phyloP scores from a whole-genome alignment of 1,140 invertebrate genomes.

The Platyscapa corneri region DNA sequence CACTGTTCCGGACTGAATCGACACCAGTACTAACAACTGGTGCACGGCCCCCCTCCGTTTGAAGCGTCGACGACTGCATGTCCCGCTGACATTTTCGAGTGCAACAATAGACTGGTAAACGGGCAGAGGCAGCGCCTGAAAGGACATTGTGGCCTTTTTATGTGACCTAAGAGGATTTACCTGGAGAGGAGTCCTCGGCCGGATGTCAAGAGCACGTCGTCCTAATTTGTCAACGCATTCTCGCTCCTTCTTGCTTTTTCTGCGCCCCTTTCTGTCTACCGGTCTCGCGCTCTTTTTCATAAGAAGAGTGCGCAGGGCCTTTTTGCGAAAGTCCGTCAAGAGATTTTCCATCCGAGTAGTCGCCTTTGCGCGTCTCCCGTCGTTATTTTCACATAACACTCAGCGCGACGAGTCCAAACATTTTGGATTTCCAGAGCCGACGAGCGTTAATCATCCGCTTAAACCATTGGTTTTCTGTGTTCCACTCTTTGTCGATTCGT shows the following conservation, averaged over 20 bases:
- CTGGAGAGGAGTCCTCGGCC: slow-evolving; percentile 59
- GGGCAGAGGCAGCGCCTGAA: slow-evolving; percentile 47
- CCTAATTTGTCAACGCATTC: slow-evolving; percentile 67
- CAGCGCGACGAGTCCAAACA: slow-evolving; percentile 23
- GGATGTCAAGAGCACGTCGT: slow-evolving; percentile 62
- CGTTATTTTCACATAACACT: slow-evolving; percentile 42
- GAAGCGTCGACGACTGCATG: slow-evolving; percentile 52
- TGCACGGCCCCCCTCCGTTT: slow-evolving; percentile 41
- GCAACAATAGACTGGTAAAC: slow-evolving; percentile 69
- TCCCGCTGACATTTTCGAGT: slow-evolving; percentile 65
- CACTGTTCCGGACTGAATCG: background rate
- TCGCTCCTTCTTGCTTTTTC: background rate
- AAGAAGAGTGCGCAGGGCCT: background rate
- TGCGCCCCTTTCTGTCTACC: background rate
- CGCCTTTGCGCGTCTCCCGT: background rate
- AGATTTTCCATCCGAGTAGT: slow-evolving; percentile 31
- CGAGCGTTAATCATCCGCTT: slow-evolving; percentile 45
- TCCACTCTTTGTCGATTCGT: slow-evolving; percentile 5
- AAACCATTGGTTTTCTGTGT: background rate
- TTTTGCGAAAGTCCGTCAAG: slow-evolving; percentile 1
- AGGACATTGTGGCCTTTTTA: slow-evolving; percentile 62
- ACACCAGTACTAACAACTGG: background rate
- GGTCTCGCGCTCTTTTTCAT: background rate
- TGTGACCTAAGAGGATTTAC: slow-evolving; percentile 66
- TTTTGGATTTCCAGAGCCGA: background rate